Evolutionary conservation across 2,113 vertebrate species (phyloP), one percentile per base, ranked within the genome.

Genomic region (Zingel zingel): DNA sequence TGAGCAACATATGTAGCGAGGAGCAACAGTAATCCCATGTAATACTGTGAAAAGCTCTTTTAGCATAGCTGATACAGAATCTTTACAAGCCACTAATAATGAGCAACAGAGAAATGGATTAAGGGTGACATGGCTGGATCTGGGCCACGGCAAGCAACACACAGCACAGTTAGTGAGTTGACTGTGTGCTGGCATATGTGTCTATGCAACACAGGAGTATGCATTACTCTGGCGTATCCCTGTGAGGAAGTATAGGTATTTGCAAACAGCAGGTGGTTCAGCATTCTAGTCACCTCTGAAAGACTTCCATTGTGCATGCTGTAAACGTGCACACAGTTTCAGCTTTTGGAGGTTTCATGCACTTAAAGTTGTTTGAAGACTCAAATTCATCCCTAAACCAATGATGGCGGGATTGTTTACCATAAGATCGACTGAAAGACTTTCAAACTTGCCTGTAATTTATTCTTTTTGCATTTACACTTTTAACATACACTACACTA

Each of bases 21-120:
- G 79, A 91, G 89, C 79, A 83, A 89, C 80, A 79, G 77, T 91
- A 91, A 94, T 93, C 90, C 88, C 62, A 56, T 86, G 81, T 89
- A 92, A 93, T 87, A 69, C 89, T 85, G 75, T 71, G 81, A 77
- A 91, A 93, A 93, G 88, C 81, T 92, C 86, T 86, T 85, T 83
- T 77, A 74, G 82, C 89, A 77, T 83, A 79, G 81, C 81, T 86
- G 88, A 92, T 91, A 86, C 82, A 87, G 82, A 87, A 91, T 92
- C 87, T 93, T 89, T 88, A 92, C 88, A 87, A 90, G 86, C 82
- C 86, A 90, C 88, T 86, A 80, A 87, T 92, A 88, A 92, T 87
- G 78, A 89, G 87, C 81, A 88, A 86, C 81, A 81, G 81, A 91
- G 86, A 88, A 81, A 86, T 91, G 89, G 85, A 92, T 91, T 90